Percentiles rank a stretch among this genome's conserved stretches.
These are phyloP conservation scores for Coleophora deauratella DNA, from an alignment of 2,888 invertebrate species.

Conservation along the genomic window DNA sequence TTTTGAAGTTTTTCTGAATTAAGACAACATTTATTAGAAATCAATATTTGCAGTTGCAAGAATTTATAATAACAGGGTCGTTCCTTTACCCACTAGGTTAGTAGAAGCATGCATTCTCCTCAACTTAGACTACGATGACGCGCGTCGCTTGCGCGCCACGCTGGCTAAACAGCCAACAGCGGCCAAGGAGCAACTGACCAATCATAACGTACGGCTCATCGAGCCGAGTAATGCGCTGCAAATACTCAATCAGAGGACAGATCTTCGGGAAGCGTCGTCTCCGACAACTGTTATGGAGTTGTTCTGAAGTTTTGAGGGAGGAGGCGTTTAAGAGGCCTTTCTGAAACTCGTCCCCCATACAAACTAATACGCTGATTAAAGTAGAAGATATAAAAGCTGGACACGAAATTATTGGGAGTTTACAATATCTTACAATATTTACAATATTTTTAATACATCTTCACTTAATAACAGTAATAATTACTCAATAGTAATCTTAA, in stretches of 20 bases:
- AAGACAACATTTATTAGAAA: too few relatives aligned
- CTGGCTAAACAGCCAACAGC: constrained; percentile 45
- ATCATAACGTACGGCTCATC: constrained; percentile 27
- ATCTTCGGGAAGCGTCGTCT: constrained; percentile 37
- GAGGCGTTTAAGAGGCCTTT: constrained; percentile 31
- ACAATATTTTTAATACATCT: too few relatives aligned
- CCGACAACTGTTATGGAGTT: constrained; percentile 55
- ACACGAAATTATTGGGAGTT: too few relatives aligned
- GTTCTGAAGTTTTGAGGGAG: constrained; percentile 53
- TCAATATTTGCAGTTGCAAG: too few relatives aligned
- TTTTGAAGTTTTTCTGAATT: too few relatives aligned
- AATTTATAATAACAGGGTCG: too few relatives aligned
- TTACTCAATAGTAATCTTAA: too few relatives aligned
- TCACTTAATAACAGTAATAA: too few relatives aligned
- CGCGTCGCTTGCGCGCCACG: constrained; percentile 80
- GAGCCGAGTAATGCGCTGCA: constrained; percentile 29
- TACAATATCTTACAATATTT: too few relatives aligned
- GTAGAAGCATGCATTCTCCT: constrained; percentile 84
- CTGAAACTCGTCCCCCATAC: background rate
- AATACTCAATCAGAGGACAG: constrained; percentile 59
- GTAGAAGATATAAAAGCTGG: too few relatives aligned
- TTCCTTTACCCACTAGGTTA: constrained; percentile 63
- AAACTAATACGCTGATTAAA: too few relatives aligned
- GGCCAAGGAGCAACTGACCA: constrained; percentile 17
- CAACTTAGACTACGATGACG: constrained; percentile 84